phyloP scores from a whole-genome alignment of 2,888 invertebrate genomes.

The Hybos culiciformis region DNA sequence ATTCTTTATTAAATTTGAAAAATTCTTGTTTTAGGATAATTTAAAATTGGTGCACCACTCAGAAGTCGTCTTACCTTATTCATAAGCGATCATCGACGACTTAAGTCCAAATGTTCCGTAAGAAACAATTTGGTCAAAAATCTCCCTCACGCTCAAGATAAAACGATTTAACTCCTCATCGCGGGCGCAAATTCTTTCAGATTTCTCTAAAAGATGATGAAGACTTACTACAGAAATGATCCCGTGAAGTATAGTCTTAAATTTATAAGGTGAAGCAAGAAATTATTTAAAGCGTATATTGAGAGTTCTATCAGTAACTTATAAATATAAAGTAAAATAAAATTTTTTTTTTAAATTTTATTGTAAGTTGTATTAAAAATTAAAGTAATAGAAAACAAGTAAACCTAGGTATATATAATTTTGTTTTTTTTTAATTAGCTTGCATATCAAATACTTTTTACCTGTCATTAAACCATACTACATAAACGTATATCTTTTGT shows the following conservation, averaged over 20 bases:
- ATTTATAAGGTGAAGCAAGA: not conserved
- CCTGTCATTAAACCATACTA: too few species aligned
- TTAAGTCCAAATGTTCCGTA: constrained; percentile 9
- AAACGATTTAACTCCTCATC: constrained; percentile 44
- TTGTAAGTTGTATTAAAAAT: too few species aligned
- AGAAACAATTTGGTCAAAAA: constrained; percentile 16
- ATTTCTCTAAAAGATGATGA: constrained; percentile 40
- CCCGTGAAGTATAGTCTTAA: constrained; percentile 45
- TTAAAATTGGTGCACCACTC: constrained; percentile 20
- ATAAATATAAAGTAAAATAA: not conserved
- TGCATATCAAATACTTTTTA: too few species aligned
- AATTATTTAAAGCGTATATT: not conserved
- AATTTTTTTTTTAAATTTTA: too few species aligned
- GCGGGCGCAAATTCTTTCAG: constrained; percentile 39
- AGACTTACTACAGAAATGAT: constrained; percentile 55
- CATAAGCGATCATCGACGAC: constrained; percentile 31
- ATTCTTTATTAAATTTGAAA: too few species aligned
- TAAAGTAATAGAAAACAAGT: too few species aligned
- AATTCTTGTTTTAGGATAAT: not conserved
- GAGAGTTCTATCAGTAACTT: not conserved
- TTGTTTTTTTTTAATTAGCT: too few species aligned
- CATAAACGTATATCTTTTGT: too few species aligned
- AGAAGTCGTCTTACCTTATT: constrained; percentile 22
- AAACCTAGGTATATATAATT: too few species aligned
- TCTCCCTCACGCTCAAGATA: constrained; percentile 39